These are phyloP conservation scores for Leptinotarsa juncta DNA, from an alignment of 2,888 invertebrate genomes.

Conservation along the genomic window DNA sequence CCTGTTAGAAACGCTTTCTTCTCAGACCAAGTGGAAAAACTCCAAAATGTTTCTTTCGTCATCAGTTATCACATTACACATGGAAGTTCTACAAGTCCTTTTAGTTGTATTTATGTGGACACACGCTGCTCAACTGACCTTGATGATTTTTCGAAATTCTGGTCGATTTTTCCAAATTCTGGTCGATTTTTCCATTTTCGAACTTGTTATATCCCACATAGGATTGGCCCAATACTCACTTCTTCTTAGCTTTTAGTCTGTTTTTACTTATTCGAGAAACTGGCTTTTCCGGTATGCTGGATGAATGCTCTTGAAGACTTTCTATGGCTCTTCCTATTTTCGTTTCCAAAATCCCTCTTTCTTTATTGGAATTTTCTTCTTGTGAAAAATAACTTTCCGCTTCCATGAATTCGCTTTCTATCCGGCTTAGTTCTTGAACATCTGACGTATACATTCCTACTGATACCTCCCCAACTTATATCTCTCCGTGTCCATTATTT, in stretches of 20 bases:
- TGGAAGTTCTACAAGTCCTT: slow-evolving; percentile 11
- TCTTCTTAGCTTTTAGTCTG: neutral
- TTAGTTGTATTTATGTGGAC: neutral
- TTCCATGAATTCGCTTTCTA: slow-evolving; percentile 7
- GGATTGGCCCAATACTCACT: neutral
- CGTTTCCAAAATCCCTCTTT: slow-evolving; percentile 8
- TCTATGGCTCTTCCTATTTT: neutral
- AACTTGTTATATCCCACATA: slow-evolving; percentile 10
- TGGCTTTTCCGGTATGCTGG: neutral
- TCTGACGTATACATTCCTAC: slow-evolving; percentile 8
- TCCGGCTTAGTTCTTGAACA: slow-evolving; percentile 8
- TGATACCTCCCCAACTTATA: slow-evolving; percentile 11
- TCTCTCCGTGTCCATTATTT: slow-evolving; percentile 12
- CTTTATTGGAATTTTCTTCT: neutral
- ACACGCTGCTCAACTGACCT: slow-evolving; percentile 1
- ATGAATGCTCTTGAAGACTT: neutral
- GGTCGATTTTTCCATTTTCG: slow-evolving; percentile 11
- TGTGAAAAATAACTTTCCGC: slow-evolving; percentile 4
- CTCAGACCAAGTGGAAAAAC: slow-evolving; percentile 9
- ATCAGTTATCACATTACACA: slow-evolving; percentile 1
- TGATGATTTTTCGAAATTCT: slow-evolving; percentile 16
- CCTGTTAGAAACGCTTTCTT: too few species aligned
- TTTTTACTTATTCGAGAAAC: neutral
- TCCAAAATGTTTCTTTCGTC: neutral
- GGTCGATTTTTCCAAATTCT: too few species aligned